A percentile compares a stretch with the other conserved stretches of the same genome.
These are phyloP conservation scores for Kryptolebias marmoratus DNA, from an alignment of 2,113 vertebrate genomes.

Conservation along the genomic window DNA sequence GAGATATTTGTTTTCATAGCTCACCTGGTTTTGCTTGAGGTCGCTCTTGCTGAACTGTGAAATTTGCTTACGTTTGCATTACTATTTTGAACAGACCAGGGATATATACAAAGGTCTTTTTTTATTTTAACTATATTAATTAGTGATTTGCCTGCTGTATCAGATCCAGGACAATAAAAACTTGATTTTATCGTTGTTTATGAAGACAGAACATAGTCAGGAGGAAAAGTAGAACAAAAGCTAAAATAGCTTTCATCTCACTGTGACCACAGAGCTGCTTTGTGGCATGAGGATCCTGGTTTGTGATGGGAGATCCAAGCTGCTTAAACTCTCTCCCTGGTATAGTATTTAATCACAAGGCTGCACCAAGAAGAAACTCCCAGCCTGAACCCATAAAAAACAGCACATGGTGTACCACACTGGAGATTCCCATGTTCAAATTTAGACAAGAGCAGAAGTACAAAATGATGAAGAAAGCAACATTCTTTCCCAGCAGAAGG, in stretches of 20 bases:
- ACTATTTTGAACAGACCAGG: slow-evolving; percentile 30
- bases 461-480: slow-evolving; percentile 46
- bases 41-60: slow-evolving; percentile 12
- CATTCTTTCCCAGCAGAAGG: slow-evolving; percentile 67
- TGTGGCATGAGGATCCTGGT: slow-evolving; percentile 23
- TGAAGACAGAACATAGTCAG: slow-evolving; percentile 3
- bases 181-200: slow-evolving; percentile 9
- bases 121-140: slow-evolving; percentile 37
- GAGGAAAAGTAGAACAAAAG: slow-evolving; percentile 17
- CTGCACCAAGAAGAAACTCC: slow-evolving; percentile 61
- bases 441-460: slow-evolving; percentile 61
- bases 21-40: slow-evolving; percentile 40
- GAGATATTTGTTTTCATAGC: slow-evolving; percentile 3
- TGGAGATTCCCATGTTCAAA: slow-evolving; percentile 65
- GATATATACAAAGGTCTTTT: slow-evolving; percentile 22
- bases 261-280: slow-evolving; percentile 13
- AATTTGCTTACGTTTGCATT: slow-evolving; percentile 45
- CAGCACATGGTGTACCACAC: slow-evolving; percentile 67
- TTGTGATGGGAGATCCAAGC: slow-evolving; percentile 30
- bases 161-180: slow-evolving; percentile 11
- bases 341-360: slow-evolving; percentile 48
- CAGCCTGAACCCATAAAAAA: slow-evolving; percentile 46
- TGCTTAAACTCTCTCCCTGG: slow-evolving; percentile 48
- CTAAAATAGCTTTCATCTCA: slow-evolving; percentile 22
- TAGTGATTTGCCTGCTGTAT: background rate